Conservation (phyloP, 2,113 vertebrate genomes). For the Engystomops pustulosus region DNA sequence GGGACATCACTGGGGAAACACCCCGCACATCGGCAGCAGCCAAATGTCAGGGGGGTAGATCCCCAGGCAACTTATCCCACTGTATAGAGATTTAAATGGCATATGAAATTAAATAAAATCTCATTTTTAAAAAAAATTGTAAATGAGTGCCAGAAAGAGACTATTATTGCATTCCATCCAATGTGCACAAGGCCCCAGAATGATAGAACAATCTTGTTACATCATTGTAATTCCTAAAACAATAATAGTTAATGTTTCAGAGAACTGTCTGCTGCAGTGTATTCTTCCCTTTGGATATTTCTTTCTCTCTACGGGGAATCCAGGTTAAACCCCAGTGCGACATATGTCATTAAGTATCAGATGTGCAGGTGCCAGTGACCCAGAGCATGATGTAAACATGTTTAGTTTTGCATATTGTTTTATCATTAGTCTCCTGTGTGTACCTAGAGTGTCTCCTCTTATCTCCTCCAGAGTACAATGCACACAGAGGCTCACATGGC, state of each 20-base stretch:
- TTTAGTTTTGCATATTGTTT: conserved; percentile 49
- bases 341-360: conserved; percentile 3
- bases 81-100: no score
- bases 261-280: background rate
- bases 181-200: background rate
- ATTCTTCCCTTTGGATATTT: background rate
- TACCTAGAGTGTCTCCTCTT: conserved; percentile 35
- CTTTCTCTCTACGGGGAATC: background rate
- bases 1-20: no score
- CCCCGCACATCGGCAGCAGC: no score
- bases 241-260: background rate
- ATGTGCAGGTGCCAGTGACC: conserved; percentile 9
- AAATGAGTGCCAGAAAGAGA: no score
- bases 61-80: no score
- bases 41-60: no score
- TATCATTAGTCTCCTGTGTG: conserved; percentile 54
- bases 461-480: conserved; percentile 47
- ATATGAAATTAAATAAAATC: no score
- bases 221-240: background rate
- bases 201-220: background rate
- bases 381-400: conserved; percentile 40
- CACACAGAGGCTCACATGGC: conserved; percentile 3
- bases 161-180: background rate
- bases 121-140: no score
- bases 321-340: background rate